A percentile compares a stretch with the other conserved stretches of the same genome.
Conservation (phyloP, 2,113 vertebrate species). For the Cyprinodon brontotheroides region DNA sequence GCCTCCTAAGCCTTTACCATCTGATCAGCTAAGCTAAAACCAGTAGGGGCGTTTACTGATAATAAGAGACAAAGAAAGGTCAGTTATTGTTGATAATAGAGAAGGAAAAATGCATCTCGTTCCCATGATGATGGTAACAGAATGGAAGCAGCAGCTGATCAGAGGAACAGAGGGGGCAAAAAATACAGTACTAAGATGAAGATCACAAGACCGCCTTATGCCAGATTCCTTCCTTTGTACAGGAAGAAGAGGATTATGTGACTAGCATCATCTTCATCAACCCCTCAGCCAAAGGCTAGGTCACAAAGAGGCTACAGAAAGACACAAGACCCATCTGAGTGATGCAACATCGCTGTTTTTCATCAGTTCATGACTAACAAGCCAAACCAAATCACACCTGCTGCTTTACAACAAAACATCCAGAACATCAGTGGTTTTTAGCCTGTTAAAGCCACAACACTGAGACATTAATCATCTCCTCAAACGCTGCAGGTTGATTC, state of each 20-base stretch:
- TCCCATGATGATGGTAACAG: slow-evolving; percentile 26
- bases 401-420: neutral
- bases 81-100: neutral
- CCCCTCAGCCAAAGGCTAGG: slow-evolving; percentile 4
- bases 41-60: neutral
- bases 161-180: slow-evolving; percentile 11
- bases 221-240: slow-evolving; percentile 6
- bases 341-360: neutral
- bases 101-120: slow-evolving; percentile 16
- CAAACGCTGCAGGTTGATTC: neutral
- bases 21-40: neutral
- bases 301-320: neutral
- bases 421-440: neutral
- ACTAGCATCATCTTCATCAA: slow-evolving; percentile 37
- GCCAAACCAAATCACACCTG: neutral
- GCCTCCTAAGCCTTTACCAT: neutral
- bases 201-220: slow-evolving; percentile 51
- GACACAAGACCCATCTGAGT: neutral
- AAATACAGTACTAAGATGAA: slow-evolving; percentile 4
- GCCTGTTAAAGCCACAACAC: neutral
- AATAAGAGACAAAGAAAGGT: slow-evolving; percentile 14
- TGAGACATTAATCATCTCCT: neutral
- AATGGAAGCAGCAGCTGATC: slow-evolving; percentile 48
- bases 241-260: slow-evolving; percentile 18
- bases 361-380: neutral